Base-by-base conservation (phyloP, 2,888 invertebrate species). In the Erynnis tages region DNA sequence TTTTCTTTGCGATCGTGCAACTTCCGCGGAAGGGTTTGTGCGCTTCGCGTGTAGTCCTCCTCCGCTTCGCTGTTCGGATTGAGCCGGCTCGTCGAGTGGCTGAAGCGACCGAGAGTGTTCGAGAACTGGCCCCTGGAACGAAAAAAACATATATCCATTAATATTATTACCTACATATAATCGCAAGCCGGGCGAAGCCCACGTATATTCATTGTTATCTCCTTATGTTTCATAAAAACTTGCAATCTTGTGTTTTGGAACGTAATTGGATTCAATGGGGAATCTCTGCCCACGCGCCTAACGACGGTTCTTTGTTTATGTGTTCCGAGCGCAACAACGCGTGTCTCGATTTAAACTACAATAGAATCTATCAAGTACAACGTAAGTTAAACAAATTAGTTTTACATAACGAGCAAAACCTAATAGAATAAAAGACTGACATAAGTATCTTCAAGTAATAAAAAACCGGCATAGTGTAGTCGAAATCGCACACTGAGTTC, bases 71-170 rank as follows among this genome's bases (percentile, higher is more conserved):
- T 79, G 79, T 92, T 82, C 80, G 92, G 81, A 60, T 91, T 91
- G 65, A 95, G 81, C 55, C 95, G 92, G 73, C 94, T 93, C 40
- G 94, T 94, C 14, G 95, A 94, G 82, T 95, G 96, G 90, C 95
- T 95, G 85, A 95, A 93, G 60, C 96, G 92, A 55, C 95, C 96
- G 67, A 96, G 90, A 27, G 95, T 95, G 66, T 93, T 94, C 66
- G 92, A 91, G 73, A 91, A 92, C 73, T 92, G 92, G 61, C 92
- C 92, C 84, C 93, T 94, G 91, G 61, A 93, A 83, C 50, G 30
- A 56, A 88, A 71, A 76, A 72, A 70, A 66, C 68, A 34, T 14
- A n/a, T 54, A 56, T 54, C 61, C 62, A 61, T 63, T 61, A 62
- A 63, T 63, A 72, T 77, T 79, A 75, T 73, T 66, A 65, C 13